Base-by-base conservation (phyloP, 2,888 invertebrate genomes). In the Cetonia aurata region DNA sequence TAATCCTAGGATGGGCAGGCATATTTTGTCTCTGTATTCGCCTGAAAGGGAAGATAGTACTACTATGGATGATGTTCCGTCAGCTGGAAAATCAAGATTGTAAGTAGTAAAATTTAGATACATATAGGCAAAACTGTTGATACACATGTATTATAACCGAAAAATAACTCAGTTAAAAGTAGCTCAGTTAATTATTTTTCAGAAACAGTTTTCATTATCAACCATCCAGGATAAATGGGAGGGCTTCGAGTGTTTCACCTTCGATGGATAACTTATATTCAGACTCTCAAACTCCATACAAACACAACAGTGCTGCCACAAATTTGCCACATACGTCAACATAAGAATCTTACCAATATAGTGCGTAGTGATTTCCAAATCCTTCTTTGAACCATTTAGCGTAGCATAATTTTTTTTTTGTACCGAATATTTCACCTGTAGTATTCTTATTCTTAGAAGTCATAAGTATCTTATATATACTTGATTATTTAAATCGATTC, bases 1-100 rank as follows among this genome's bases (percentile, higher is more conserved):
- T 72, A 82, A 79, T 76, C 80, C 82, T 25, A 80, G 80, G 75
- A 78, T 81, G 67, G 79, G 78, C 65, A 76, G 79, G 68, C 81
- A 80, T 67, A 77, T 79, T 52, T 72, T 76, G 67, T 79, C 80
- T 37, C 74, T 83, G 67, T 83, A 81, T 76, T 79, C 81, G 13
- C 70, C 73, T 46, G 82, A 83, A 75, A 78, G 78, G 72, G 82
- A 83, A 72, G 81, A 81, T 75, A 76, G 77, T 76, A 75, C 78
- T 76, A 75, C 78, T 76, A 77, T 81, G 79, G 82, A 83, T 81
- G 82, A 82, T 71, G 69, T 77, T 62, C 70, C 79, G 71, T 71
- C 80, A 73, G 78, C 83, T 83, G 83, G 82, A 76, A 82, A 79
- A 79, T 80, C 81, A 71, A 83, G 78, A 83, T 82, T 81, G 84